phyloP scores from a whole-genome alignment of 2,888 invertebrate species.

The Cantharis rustica region DNA sequence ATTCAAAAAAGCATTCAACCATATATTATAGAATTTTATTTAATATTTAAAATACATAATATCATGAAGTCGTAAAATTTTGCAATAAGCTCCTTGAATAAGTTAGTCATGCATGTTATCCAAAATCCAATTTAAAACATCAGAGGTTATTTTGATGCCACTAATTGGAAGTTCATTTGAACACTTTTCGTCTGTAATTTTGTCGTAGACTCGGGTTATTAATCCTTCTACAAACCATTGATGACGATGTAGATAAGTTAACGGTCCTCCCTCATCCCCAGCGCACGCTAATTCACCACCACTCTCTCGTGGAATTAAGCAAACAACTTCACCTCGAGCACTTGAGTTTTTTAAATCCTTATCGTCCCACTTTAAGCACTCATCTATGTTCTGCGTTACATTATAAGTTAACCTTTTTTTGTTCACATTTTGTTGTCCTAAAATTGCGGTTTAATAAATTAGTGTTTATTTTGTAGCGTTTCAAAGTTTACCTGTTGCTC shows the following conservation, averaged over 20 bases:
- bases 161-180: neutral
- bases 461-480: too few relatives aligned
- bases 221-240: conserved; percentile 6
- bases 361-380: neutral
- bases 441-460: neutral
- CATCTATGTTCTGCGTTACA: neutral
- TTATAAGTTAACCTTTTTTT: neutral
- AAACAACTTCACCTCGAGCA: neutral
- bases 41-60: neutral
- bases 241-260: neutral
- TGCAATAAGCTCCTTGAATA: neutral
- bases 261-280: conserved; percentile 1
- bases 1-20: neutral
- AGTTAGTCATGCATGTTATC: neutral
- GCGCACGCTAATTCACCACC: neutral
- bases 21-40: neutral
- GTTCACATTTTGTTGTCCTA: neutral
- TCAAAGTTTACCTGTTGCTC: neutral
- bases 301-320: neutral
- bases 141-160: neutral
- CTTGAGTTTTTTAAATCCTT: neutral
- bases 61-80: neutral
- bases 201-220: neutral
- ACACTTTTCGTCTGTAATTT: neutral
- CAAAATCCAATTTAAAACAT: conserved; percentile 6